phyloP scores from a whole-genome alignment of 1,140 invertebrate species.

The Adoxophyes honmai region DNA sequence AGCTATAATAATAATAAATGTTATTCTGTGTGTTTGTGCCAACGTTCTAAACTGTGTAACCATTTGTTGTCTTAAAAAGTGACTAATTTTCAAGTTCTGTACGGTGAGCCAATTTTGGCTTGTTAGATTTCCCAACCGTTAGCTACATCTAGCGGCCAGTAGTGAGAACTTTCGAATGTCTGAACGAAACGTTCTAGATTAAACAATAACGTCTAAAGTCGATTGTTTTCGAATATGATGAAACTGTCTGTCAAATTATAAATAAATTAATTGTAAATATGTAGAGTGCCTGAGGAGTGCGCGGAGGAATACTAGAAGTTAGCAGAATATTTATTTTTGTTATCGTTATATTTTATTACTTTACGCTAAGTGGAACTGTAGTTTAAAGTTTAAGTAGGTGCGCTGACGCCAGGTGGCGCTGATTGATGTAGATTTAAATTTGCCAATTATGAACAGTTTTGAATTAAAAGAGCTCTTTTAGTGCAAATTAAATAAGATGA shows the following conservation, averaged over 20 bases:
- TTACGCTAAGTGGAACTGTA: not conserved
- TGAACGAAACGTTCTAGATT: constrained; percentile 17
- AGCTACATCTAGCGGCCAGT: constrained; percentile 20
- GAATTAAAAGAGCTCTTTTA: not conserved
- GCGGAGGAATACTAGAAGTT: constrained; percentile 24
- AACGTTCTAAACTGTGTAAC: too few relatives aligned
- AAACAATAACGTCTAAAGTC: constrained; percentile 20
- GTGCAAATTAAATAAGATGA: not conserved
- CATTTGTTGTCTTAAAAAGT: too few relatives aligned
- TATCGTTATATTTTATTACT: not conserved
- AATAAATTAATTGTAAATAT: constrained; percentile 60
- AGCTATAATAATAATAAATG: too few relatives aligned
- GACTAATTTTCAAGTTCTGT: too few relatives aligned
- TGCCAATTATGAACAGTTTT: too few relatives aligned
- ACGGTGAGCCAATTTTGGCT: not conserved
- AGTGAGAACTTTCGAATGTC: not conserved
- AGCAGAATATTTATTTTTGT: constrained; percentile 28
- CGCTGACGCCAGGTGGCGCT: too few relatives aligned
- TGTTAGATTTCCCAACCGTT: not conserved
- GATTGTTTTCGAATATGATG: constrained; percentile 38
- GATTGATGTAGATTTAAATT: too few relatives aligned
- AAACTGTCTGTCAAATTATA: constrained; percentile 69
- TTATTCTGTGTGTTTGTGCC: too few relatives aligned
- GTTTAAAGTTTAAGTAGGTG: too few relatives aligned
- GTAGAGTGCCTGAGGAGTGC: constrained; percentile 34